Base-by-base conservation (phyloP, 1,140 invertebrate genomes). In the Zaprionus camerounensis region DNA sequence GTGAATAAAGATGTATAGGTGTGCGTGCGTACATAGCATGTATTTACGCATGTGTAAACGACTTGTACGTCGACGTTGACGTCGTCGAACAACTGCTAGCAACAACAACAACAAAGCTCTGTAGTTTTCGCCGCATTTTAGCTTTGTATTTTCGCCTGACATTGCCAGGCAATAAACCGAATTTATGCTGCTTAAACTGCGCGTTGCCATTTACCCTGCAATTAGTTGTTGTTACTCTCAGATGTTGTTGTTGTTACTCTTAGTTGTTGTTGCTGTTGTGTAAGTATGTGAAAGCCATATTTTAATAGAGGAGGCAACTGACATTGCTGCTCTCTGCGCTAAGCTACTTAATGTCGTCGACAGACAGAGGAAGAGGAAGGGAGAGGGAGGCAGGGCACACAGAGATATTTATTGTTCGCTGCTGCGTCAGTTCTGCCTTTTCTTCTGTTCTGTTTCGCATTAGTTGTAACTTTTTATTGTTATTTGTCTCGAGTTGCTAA, bases 261-360 rank as follows among this genome's bases (percentile, higher is more conserved):
- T 20, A 56, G 41, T 44, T 44, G 41, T 15, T n/a, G 46, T 71
- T 64, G 53, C 58, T 58, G 38, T 31, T 71, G 34, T 76, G 71
- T 57, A 64, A 76, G 41, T 46, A 46, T 44, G 41, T 44, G 41
- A n/a, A 44, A 46, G n/a, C n/a, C 41, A 46, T 46, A 46, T 46
- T 46, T 46, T 46, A 46, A 46, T 46, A 6, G n/a, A 46, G 41
- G 1, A 20, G 41, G n/a, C n/a, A 71, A 67, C 55, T 58, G 53
- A 36, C 34, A 57, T 66, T 63, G 38, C 61, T 67, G 57, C 65
- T 57, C 62, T 58, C 31, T 57, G 31, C 56, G 46, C 36, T 71
- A 69, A 82, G 80, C 81, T 79, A 82, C 81, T 82, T 73, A 69
- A 24, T 67, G 71, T 59, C 38, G 49, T 49, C 38, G 31, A 64